phyloP scores from a whole-genome alignment of 2,113 vertebrate species.

The Carassius carassius region DNA sequence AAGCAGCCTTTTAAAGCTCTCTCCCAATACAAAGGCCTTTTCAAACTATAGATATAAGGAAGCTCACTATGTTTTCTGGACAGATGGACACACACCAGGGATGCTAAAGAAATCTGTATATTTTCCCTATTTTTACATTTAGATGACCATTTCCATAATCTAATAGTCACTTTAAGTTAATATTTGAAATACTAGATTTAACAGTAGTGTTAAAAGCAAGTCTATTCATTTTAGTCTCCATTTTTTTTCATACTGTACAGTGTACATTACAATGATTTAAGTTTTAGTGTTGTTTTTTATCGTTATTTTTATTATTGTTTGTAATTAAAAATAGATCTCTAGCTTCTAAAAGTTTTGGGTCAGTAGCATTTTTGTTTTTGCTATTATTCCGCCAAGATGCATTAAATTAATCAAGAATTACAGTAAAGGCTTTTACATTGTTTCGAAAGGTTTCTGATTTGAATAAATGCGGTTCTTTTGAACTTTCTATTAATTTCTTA shows the following conservation, averaged over 20 bases:
- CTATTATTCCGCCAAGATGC: neutral
- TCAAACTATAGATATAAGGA: neutral
- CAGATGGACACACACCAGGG: neutral
- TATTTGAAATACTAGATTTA: too few relatives aligned
- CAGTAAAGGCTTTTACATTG: neutral
- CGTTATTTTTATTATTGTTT: too few relatives aligned
- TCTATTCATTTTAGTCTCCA: neutral
- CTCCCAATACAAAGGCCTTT: neutral
- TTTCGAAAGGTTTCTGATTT: neutral
- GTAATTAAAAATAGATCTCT: too few relatives aligned
- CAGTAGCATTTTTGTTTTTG: neutral
- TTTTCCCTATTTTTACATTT: neutral
- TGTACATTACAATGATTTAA: neutral
- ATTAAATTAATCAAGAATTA: neutral
- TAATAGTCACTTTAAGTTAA: neutral
- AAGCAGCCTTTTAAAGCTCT: neutral
- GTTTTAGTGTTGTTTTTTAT: too few relatives aligned
- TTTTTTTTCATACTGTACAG: neutral
- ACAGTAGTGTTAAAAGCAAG: too few relatives aligned
- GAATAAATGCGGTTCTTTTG: neutral
- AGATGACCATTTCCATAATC: neutral
- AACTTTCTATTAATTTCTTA: too few relatives aligned
- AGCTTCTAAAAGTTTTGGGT: too few relatives aligned
- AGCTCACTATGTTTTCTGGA: neutral
- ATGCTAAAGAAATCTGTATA: neutral